Conservation (phyloP, 2,888 invertebrate genomes). For the Polydrusus cervinus region DNA sequence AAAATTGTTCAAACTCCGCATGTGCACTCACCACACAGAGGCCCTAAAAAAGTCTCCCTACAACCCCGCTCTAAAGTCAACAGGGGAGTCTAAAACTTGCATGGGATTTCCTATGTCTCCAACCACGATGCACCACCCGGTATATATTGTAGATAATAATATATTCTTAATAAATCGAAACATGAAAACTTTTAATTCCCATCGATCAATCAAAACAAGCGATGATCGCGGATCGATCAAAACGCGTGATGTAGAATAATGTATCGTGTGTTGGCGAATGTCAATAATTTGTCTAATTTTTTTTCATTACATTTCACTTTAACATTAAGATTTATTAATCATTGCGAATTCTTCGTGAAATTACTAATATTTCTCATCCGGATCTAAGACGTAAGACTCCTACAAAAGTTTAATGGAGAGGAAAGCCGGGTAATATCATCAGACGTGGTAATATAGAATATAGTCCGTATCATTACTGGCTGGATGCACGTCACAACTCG, state of each 20-base stretch:
- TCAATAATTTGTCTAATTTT: constrained; percentile 25
- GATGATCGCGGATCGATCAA: constrained; percentile 15
- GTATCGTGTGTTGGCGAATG: constrained; percentile 11
- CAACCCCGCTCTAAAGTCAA: too few species aligned
- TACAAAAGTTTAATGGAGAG: neutral
- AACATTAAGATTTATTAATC: constrained; percentile 8
- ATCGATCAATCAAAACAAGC: constrained; percentile 21
- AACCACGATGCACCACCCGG: too few species aligned
- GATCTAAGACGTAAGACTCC: neutral
- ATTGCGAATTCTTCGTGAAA: constrained; percentile 9
- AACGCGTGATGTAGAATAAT: constrained; percentile 3
- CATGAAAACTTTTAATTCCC: constrained; percentile 5
- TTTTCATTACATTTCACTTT: constrained; percentile 14
- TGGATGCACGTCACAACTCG: too few species aligned
- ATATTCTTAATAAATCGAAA: neutral
- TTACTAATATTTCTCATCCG: constrained; percentile 13
- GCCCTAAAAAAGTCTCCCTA: too few species aligned
- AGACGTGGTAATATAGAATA: too few species aligned
- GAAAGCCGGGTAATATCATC: too few species aligned
- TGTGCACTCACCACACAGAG: too few species aligned
- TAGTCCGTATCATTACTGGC: too few species aligned
- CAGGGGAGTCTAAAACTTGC: too few species aligned
- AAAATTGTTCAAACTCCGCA: too few species aligned
- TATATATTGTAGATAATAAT: too few species aligned
- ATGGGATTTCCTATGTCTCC: too few species aligned